Conservation (phyloP, 2,888 invertebrate genomes). For the Eledone cirrhosa region DNA sequence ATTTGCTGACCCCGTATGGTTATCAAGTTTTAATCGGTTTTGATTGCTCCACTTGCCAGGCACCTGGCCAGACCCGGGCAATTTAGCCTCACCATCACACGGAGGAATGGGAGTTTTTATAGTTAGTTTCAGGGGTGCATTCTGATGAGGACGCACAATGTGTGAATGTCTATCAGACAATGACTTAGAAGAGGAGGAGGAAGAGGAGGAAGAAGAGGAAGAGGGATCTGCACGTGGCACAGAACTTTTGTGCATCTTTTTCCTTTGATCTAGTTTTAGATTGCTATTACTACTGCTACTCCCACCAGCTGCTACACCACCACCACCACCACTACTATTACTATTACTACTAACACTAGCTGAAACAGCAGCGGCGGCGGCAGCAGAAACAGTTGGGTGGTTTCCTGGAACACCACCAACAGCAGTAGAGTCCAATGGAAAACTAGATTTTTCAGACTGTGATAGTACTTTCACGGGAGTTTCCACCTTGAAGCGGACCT, state of each 20-base stretch:
- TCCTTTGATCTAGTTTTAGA: conserved; percentile 17
- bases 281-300: conserved; percentile 9
- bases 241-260: conserved; percentile 32
- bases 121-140: conserved; percentile 49
- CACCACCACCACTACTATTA: background rate
- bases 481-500: conserved; percentile 15
- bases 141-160: conserved; percentile 26
- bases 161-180: conserved; percentile 6
- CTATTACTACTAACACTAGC: no score
- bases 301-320: no score
- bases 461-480: background rate
- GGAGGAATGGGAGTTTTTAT: conserved; percentile 38
- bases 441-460: conserved; percentile 6
- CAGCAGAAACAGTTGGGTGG: background rate
- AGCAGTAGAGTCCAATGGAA: conserved; percentile 1
- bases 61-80: conserved; percentile 26
- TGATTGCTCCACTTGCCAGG: conserved; percentile 31
- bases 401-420: background rate
- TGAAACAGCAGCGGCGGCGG: background rate
- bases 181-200: background rate
- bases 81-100: conserved; percentile 19
- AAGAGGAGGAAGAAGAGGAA: background rate
- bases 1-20: conserved; percentile 15
- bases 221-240: conserved; percentile 20
- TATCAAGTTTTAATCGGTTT: conserved; percentile 10